Conservation (phyloP, 2,888 invertebrate genomes). For the Idaea aversata region DNA sequence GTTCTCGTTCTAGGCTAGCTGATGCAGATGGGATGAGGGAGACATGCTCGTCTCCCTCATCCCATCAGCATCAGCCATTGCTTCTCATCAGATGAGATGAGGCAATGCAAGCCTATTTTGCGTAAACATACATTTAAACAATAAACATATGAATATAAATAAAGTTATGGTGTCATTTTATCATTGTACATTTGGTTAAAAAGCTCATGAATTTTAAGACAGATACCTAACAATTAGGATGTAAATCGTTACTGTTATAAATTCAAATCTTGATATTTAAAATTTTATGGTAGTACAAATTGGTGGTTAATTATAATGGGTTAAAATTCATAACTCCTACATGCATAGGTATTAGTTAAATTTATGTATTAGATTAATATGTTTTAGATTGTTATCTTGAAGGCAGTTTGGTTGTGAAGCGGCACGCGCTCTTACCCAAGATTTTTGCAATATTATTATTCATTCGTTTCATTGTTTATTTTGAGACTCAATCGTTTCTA, state of each 20-base stretch:
- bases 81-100: no score
- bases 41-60: no score
- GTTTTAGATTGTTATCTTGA: slow-evolving; percentile 45
- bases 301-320: slow-evolving; percentile 42
- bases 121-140: no score
- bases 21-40: no score
- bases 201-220: not conserved
- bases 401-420: slow-evolving; percentile 25
- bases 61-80: no score
- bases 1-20: no score
- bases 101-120: no score
- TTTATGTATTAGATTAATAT: slow-evolving; percentile 48
- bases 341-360: slow-evolving; percentile 39
- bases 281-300: slow-evolving; percentile 31
- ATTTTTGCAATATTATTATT: slow-evolving; percentile 11
- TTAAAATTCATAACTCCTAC: slow-evolving; percentile 39
- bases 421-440: slow-evolving; percentile 15
- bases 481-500: not conserved
- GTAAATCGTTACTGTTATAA: slow-evolving; percentile 6
- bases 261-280: slow-evolving; percentile 18
- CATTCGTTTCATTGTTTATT: not conserved
- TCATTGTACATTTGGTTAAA: no score
- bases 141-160: no score
- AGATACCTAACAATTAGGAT: not conserved
- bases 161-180: no score